Evolutionary conservation across 2,888 invertebrate species (phyloP).

Genomic region (Drosophila limbata): DNA sequence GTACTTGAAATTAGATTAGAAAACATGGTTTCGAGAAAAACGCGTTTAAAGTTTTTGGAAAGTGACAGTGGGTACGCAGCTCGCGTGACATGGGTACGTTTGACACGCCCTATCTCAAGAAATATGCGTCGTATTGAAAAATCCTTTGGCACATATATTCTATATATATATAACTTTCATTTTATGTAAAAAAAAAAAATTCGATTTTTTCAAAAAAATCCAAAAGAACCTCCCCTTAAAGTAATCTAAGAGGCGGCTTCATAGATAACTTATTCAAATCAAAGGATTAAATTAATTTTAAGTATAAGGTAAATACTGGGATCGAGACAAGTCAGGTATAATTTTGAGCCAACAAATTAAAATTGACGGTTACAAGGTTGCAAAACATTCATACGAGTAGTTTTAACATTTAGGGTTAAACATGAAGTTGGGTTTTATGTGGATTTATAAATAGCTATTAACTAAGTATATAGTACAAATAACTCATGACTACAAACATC

Average conservation of each 20-base stretch:
- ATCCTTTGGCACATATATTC: too few species aligned
- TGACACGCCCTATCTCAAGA: too few species aligned
- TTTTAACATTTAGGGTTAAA: conserved; percentile 51
- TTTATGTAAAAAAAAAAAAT: too few species aligned
- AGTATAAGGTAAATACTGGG: conserved; percentile 48
- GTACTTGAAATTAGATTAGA: too few species aligned
- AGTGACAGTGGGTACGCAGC: too few species aligned
- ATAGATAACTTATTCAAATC: conserved; percentile 22
- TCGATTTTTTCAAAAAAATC: too few species aligned
- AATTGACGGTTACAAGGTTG: conserved; percentile 41
- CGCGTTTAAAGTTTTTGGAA: too few species aligned
- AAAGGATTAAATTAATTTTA: conserved; percentile 3
- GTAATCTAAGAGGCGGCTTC: conserved; percentile 19
- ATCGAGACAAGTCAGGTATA: conserved; percentile 22
- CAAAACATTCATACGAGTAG: conserved; percentile 30
- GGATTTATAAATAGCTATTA: conserved; percentile 17
- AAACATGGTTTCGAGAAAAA: too few species aligned
- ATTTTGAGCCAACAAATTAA: conserved; percentile 12
- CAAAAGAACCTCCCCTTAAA: too few species aligned
- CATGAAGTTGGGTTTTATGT: conserved; percentile 36
- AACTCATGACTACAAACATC: conserved; percentile 39
- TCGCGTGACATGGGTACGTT: too few species aligned
- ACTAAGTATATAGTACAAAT: conserved; percentile 35
- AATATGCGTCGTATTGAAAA: too few species aligned
- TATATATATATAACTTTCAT: too few species aligned